phyloP scores from a whole-genome alignment of 2,888 invertebrate species.

The Patella caerulea region DNA sequence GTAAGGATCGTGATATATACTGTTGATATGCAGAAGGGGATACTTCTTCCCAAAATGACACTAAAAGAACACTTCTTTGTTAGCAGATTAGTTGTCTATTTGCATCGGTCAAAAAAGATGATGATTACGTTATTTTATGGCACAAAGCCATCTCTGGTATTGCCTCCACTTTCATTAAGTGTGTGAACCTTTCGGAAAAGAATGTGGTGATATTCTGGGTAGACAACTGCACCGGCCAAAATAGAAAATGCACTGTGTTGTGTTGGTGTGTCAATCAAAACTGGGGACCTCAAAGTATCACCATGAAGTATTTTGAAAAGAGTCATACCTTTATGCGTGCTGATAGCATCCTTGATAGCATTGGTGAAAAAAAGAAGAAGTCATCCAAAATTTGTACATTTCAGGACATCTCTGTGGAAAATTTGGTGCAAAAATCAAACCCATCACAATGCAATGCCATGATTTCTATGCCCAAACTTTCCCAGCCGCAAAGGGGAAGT shows the following conservation, averaged over 20 bases:
- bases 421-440: not conserved
- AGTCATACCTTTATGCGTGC: not conserved
- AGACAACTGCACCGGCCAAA: not conserved
- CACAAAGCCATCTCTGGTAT: too few species aligned
- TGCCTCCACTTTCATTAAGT: not conserved
- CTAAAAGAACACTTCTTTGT: not conserved
- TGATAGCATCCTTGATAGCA: not conserved
- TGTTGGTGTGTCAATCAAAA: not conserved
- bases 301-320: not conserved
- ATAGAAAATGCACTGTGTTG: not conserved
- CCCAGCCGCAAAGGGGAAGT: not conserved
- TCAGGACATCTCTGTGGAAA: not conserved
- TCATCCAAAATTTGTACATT: not conserved
- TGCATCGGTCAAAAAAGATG: not conserved
- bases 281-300: not conserved
- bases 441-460: not conserved
- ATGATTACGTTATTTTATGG: not conserved
- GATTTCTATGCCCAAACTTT: not conserved
- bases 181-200: not conserved
- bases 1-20: not conserved
- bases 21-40: not conserved
- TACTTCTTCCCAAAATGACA: not conserved
- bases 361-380: not conserved
- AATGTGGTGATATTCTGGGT: not conserved
- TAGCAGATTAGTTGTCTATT: not conserved